Conservation (phyloP, 2,113 vertebrate genomes). For the Zosterops hypoxanthus region DNA sequence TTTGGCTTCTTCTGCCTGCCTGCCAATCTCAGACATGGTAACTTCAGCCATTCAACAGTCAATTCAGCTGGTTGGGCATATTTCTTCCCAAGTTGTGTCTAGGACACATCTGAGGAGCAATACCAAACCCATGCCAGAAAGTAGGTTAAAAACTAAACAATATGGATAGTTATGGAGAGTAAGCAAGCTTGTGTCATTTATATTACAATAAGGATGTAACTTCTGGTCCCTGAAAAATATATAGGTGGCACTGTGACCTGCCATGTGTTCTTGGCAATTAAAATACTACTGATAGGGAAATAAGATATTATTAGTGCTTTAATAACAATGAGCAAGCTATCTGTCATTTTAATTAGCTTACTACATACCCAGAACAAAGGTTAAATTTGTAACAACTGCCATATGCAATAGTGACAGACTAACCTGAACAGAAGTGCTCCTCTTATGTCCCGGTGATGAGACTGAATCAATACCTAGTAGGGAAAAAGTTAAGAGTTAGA, state of each 20-base stretch:
- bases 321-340: background rate
- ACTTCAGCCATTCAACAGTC: background rate
- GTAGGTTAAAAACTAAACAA: background rate
- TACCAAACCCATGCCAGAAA: background rate
- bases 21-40: background rate
- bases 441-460: background rate
- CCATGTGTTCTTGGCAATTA: background rate
- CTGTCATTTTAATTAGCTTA: background rate
- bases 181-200: background rate
- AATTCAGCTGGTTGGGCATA: background rate
- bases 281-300: slow-evolving; percentile 17
- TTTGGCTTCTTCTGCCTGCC: background rate
- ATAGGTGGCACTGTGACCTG: background rate
- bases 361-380: background rate
- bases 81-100: background rate
- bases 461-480: background rate
- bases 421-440: background rate
- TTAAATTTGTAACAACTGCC: background rate
- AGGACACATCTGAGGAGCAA: background rate
- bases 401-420: background rate
- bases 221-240: background rate
- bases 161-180: background rate
- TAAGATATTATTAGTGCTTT: background rate
- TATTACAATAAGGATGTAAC: background rate
- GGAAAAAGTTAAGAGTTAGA: background rate